A percentile compares a stretch with the other conserved stretches of the same genome.
These are phyloP conservation scores for Tragelaphus buxtoni DNA, from an alignment of 2,113 vertebrate species.

Conservation along the genomic window DNA sequence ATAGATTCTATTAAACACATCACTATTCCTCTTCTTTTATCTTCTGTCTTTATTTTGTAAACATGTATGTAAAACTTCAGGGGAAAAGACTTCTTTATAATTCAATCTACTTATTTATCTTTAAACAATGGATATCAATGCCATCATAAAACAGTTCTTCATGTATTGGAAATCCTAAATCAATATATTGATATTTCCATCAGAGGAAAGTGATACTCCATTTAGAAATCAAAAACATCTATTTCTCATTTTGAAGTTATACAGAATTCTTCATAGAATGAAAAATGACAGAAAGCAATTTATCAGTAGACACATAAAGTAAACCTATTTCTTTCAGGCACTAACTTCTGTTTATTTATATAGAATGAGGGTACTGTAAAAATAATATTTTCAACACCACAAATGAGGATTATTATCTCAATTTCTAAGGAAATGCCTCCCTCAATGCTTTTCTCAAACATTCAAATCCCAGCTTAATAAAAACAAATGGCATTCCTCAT, in stretches of 20 bases:
- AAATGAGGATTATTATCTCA: constrained; percentile 77
- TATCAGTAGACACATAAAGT: constrained; percentile 70
- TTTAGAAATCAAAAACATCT: constrained; percentile 23
- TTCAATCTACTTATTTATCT: background rate
- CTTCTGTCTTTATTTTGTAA: constrained; percentile 27
- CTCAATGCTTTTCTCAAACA: constrained; percentile 77
- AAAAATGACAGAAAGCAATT: constrained; percentile 57
- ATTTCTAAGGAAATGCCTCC: constrained; percentile 82
- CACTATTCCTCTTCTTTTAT: background rate
- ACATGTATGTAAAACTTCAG: background rate
- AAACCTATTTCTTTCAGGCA: constrained; percentile 64
- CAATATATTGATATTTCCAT: constrained; percentile 26
- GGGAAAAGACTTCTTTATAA: constrained; percentile 3
- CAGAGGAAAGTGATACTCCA: background rate
- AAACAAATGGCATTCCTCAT: constrained; percentile 83
- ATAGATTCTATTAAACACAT: background rate
- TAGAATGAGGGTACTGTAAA: constrained; percentile 73
- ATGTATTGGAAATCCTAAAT: background rate
- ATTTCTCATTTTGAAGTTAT: constrained; percentile 49
- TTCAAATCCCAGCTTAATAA: constrained; percentile 89
- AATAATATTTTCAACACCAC: constrained; percentile 77
- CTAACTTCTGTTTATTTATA: constrained; percentile 70
- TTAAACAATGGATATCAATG: background rate
- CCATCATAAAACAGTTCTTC: background rate
- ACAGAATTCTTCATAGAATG: constrained; percentile 38